These are phyloP conservation scores for Sparus aurata DNA, from an alignment of 2,797 vertebrate genomes.

Conservation along the genomic window DNA sequence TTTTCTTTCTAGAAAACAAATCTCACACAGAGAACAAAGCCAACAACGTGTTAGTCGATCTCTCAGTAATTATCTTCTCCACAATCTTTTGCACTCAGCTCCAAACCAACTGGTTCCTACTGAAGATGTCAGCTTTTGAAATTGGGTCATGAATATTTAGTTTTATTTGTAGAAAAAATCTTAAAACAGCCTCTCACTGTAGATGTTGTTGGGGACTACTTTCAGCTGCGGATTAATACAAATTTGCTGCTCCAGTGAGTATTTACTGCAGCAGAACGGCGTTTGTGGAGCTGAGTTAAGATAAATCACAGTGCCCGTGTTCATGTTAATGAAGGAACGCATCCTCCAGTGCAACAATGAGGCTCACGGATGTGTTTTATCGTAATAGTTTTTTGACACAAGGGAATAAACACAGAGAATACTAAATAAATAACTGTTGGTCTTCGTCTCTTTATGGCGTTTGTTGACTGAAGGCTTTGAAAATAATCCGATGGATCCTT, in stretches of 20 bases:
- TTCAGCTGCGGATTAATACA: neutral
- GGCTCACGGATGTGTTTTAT: constrained; percentile 5
- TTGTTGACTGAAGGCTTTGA: neutral
- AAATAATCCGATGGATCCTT: too few species aligned
- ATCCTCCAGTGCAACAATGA: neutral
- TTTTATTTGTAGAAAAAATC: neutral
- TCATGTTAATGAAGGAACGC: constrained; percentile 17
- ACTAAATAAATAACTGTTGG: neutral
- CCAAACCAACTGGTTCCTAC: neutral
- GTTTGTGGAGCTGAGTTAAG: neutral
- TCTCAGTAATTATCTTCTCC: neutral
- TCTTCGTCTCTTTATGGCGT: neutral
- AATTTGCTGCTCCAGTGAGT: constrained; percentile 19
- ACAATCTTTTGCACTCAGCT: neutral
- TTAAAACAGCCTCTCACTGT: neutral
- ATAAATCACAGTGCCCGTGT: constrained; percentile 14
- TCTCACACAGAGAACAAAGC: neutral
- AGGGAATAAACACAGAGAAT: neutral
- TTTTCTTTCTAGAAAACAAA: neutral
- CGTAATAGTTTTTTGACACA: constrained; percentile 8
- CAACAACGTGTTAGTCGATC: neutral
- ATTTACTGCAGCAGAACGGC: constrained; percentile 15
- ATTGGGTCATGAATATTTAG: neutral
- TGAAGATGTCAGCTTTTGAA: neutral
- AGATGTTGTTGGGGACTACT: constrained; percentile 3